Evolutionary conservation across 2,797 vertebrate species (phyloP).

Genomic region (Mormyrops boulengeri): DNA sequence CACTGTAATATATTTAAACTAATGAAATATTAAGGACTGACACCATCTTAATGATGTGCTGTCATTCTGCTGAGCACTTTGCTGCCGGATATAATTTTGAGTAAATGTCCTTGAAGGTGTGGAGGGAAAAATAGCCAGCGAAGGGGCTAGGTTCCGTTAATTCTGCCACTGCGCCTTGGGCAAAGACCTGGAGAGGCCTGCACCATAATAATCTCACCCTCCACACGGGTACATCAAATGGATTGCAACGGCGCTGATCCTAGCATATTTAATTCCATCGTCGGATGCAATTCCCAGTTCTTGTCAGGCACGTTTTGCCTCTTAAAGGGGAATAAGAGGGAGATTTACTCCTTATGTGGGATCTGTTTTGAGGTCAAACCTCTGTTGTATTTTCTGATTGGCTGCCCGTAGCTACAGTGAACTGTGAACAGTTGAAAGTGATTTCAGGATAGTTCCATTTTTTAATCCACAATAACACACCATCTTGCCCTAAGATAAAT

Average conservation of each 20-base stretch:
- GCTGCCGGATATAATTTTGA: constrained; percentile 29
- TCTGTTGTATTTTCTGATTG: constrained; percentile 1
- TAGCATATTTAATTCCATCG: constrained; percentile 11
- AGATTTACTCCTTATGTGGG: neutral
- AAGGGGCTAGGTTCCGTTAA: constrained; percentile 14
- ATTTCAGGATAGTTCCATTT: neutral
- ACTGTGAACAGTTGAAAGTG: neutral
- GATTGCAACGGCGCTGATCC: neutral
- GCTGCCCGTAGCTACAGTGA: neutral
- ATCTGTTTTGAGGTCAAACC: constrained; percentile 1
- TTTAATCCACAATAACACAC: neutral
- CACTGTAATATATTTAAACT: constrained; percentile 22
- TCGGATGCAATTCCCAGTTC: neutral
- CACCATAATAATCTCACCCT: constrained; percentile 9
- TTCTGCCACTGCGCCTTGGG: constrained; percentile 17
- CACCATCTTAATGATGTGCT: constrained; percentile 28
- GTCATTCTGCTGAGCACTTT: constrained; percentile 39
- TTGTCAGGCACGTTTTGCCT: neutral
- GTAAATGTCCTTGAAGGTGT: constrained; percentile 31
- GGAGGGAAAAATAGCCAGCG: constrained; percentile 28
- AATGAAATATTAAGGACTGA: constrained; percentile 41
- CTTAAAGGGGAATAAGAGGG: neutral
- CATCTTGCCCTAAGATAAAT: neutral
- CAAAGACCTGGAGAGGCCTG: constrained; percentile 4
- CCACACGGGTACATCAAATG: constrained; percentile 9